Evolutionary conservation across 2,888 invertebrate genomes (phyloP), one percentile per base, ranked within the genome.

Genomic region (Theretra japonica): DNA sequence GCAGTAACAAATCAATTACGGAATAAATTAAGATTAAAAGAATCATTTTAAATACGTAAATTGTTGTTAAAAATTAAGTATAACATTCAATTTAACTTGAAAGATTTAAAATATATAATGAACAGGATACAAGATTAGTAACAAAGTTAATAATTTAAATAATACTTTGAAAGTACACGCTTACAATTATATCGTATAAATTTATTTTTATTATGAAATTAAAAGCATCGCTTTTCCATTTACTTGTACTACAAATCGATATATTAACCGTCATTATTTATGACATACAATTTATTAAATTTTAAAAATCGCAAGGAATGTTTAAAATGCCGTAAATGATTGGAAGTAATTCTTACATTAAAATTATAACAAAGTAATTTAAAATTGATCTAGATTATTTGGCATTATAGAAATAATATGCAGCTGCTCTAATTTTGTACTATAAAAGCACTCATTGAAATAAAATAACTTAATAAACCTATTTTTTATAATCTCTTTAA

Each of bases 401-500:
- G 59, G 28, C 59, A 59, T 30, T 25, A 30, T 7, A 30, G 19
- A 28, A 25, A 59, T 17, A 59, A 25, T 15, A 59, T 59, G 1
- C 6, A 23, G 17, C 41, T 15, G 33, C 11, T 33, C 23, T 48
- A 65, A 65, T 65, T 60, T 65, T 65, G 65, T 65, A 65, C 65
- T 48, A 48, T 23, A 23, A 23, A 65, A 65, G 41, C 21, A 48
- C 41, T n/a, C 23, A 23, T 41, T 23, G 23, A 3, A 21, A 3
- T 25, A 23, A 48, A 33, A 62, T 21, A 33, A 62, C 15, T 15
- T 21, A 62, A 62, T 23, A 48, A 48, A 48, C 41, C 0, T 41
- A 23, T 41, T 25, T 23, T 65, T 41, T 41, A 48, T 48, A 65
- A 41, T 48, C 65, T 65, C 65, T 65, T 65, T 65, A 48, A 23